Conservation (phyloP, 2,797 vertebrate genomes). For the Hippocampus kuda region DNA sequence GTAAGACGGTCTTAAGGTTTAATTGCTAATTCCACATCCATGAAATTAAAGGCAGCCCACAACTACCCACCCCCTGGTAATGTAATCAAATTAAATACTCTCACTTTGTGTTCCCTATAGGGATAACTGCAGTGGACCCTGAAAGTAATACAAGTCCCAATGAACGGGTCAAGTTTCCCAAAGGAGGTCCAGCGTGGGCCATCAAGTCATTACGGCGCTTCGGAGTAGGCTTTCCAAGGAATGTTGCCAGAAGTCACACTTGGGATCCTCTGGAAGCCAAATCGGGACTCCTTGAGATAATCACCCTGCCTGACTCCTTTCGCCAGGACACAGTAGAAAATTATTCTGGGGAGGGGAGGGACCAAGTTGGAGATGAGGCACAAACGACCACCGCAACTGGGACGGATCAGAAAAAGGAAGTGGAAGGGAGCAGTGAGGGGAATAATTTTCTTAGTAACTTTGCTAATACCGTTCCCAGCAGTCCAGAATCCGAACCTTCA, state of each 20-base stretch:
- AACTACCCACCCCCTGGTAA: constrained; percentile 5
- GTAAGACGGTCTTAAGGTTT: constrained; percentile 29
- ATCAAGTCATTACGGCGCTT: constrained; percentile 48
- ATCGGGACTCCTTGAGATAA: constrained; percentile 58
- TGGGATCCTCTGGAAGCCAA: constrained; percentile 66
- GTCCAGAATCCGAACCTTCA: constrained; percentile 18
- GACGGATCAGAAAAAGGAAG: constrained; percentile 50
- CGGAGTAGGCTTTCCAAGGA: constrained; percentile 30
- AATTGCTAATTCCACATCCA: constrained; percentile 51
- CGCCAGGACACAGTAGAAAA: constrained; percentile 60
- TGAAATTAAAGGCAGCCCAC: constrained; percentile 45
- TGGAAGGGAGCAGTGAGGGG: constrained; percentile 62
- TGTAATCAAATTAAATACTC: constrained; percentile 44
- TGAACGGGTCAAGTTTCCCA: constrained; percentile 33
- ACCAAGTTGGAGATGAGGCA: constrained; percentile 44
- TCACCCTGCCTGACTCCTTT: constrained; percentile 53
- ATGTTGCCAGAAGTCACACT: constrained; percentile 32
- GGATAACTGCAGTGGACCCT: constrained; percentile 33
- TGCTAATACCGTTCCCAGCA: constrained; percentile 23
- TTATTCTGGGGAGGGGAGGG: constrained; percentile 69
- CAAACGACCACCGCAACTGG: constrained; percentile 14
- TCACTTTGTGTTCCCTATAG: constrained; percentile 52
- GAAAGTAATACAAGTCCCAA: constrained; percentile 35
- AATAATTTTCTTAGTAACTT: constrained; percentile 27
- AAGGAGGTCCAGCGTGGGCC: constrained; percentile 36